Evolutionary conservation across 2,888 invertebrate species (phyloP).

Genomic region (Coelinius sp.): DNA sequence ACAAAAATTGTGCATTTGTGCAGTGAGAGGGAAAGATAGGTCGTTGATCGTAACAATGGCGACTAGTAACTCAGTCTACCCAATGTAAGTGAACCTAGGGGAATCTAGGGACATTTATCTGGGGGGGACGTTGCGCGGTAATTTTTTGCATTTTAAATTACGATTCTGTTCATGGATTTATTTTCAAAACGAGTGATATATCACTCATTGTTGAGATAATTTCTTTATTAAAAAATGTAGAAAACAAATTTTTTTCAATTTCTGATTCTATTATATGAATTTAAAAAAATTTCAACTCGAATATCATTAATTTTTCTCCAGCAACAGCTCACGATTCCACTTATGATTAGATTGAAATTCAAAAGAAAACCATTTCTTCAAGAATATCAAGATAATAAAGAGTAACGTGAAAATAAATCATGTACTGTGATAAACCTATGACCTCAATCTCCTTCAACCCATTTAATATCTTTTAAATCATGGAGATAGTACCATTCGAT

Average conservation of each 20-base stretch:
- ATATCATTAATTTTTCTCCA: not conserved
- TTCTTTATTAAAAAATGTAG: too few relatives aligned
- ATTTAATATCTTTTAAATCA: slow-evolving; percentile 4
- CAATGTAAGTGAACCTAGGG: not conserved
- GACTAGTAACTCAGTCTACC: not conserved
- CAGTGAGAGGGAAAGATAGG: slow-evolving; percentile 6
- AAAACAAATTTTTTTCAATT: too few relatives aligned
- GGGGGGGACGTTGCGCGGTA: not conserved
- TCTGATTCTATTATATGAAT: too few relatives aligned
- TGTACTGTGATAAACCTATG: not conserved
- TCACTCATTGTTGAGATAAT: too few relatives aligned
- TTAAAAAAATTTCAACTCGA: too few relatives aligned
- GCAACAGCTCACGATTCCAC: not conserved
- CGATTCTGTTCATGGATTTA: not conserved
- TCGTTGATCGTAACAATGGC: slow-evolving; percentile 7
- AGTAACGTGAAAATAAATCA: not conserved
- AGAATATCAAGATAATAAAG: not conserved
- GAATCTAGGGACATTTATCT: not conserved
- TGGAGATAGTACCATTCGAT: not conserved
- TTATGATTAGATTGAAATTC: not conserved
- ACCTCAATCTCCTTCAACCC: not conserved
- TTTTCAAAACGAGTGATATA: too few relatives aligned
- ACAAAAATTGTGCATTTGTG: slow-evolving; percentile 14
- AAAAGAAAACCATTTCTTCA: not conserved
- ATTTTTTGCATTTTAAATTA: not conserved